Percentiles rank a stretch among this genome's conserved stretches.
Conservation (phyloP, 2,113 vertebrate species). For the Zosterops borbonicus region DNA sequence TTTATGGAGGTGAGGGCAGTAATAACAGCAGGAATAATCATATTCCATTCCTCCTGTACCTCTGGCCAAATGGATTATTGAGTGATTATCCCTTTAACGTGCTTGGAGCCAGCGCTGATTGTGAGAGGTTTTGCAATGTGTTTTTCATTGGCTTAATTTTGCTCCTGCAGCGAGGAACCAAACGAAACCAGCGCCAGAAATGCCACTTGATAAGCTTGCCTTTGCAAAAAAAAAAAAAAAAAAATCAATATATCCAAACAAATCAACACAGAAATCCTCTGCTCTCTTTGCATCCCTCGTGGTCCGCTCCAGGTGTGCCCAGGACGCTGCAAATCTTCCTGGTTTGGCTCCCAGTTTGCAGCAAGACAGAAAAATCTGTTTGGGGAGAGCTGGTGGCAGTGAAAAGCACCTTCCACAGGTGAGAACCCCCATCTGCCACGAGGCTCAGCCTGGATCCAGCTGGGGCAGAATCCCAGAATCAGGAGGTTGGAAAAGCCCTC, state of each 20-base stretch:
- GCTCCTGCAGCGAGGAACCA: slow-evolving; percentile 26
- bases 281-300: background rate
- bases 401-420: background rate
- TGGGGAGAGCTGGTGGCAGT: fast-evolving
- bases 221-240: slow-evolving; percentile 33
- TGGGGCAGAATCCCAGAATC: background rate
- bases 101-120: slow-evolving; percentile 27
- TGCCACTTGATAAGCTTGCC: slow-evolving; percentile 1
- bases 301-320: background rate
- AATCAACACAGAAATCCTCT: background rate
- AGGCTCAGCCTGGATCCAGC: background rate
- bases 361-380: background rate
- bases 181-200: slow-evolving; percentile 31
- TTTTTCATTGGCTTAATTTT: slow-evolving; percentile 57
- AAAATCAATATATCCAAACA: slow-evolving; percentile 30
- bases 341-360: fast-evolving
- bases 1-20: slow-evolving; percentile 1
- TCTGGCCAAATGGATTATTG: slow-evolving; percentile 55
- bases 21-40: slow-evolving; percentile 23
- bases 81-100: slow-evolving; percentile 51
- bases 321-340: fast-evolving
- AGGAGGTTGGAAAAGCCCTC: background rate
- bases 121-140: slow-evolving; percentile 45
- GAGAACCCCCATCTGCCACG: fast-evolving
- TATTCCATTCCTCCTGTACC: background rate